These are phyloP conservation scores for Ceramica pisi DNA, from an alignment of 2,888 invertebrate species.

Conservation along the genomic window DNA sequence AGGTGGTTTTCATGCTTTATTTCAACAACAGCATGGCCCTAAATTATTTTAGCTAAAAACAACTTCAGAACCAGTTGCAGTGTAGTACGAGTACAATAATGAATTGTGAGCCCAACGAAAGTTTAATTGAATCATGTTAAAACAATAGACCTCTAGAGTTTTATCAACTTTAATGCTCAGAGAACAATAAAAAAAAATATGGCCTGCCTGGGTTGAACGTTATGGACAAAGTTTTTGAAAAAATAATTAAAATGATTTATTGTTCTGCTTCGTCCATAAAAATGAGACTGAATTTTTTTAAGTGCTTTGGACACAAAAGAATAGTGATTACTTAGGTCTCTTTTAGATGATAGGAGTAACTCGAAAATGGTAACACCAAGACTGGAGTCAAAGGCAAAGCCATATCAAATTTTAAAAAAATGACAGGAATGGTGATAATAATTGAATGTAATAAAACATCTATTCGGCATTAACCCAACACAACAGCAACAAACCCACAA, in stretches of 20 bases:
- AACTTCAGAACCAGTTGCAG: not conserved
- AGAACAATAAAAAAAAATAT: constrained; percentile 32
- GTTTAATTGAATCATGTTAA: constrained; percentile 38
- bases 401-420: too few relatives aligned
- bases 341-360: too few relatives aligned
- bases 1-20: not conserved
- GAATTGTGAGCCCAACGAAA: constrained; percentile 16
- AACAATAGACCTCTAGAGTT: constrained; percentile 26
- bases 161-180: constrained; percentile 16
- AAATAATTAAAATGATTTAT: constrained; percentile 19
- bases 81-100: constrained; percentile 4
- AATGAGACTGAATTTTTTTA: not conserved
- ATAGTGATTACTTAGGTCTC: too few relatives aligned
- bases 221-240: constrained; percentile 33
- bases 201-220: constrained; percentile 2
- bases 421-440: not conserved
- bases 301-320: not conserved
- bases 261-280: constrained; percentile 8
- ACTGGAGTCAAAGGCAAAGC: too few relatives aligned
- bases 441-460: too few relatives aligned
- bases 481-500: too few relatives aligned
- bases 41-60: constrained; percentile 19
- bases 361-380: too few relatives aligned
- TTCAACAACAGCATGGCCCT: not conserved
- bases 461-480: too few relatives aligned